Evolutionary conservation across 1,140 invertebrate species (phyloP).

Genomic region (Aphaenogaster ashmeadi): DNA sequence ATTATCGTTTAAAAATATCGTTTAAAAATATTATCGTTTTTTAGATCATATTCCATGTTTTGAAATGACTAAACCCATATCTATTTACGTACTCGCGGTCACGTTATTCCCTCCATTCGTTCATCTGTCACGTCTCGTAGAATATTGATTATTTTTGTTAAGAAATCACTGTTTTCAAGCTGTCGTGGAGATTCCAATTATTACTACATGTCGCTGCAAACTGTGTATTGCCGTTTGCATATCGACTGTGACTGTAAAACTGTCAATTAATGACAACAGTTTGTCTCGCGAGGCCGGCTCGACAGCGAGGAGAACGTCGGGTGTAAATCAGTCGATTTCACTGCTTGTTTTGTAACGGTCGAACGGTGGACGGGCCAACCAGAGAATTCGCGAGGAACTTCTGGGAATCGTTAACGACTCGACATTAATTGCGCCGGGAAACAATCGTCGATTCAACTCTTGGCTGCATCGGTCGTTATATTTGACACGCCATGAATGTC

Average conservation of each 20-base stretch:
- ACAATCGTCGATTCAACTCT: constrained; percentile 64
- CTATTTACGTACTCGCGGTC: not conserved
- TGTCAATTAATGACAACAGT: constrained; percentile 66
- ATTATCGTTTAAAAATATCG: too few relatives aligned
- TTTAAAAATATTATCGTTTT: not conserved
- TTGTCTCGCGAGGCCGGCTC: constrained; percentile 24
- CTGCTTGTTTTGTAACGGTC: constrained; percentile 18
- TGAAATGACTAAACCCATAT: not conserved
- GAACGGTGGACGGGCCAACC: constrained; percentile 26
- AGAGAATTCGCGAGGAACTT: constrained; percentile 72
- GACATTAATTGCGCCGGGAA: constrained; percentile 55
- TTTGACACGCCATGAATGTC: constrained; percentile 10
- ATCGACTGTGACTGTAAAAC: constrained; percentile 36
- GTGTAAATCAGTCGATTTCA: constrained; percentile 44
- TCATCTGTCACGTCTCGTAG: not conserved
- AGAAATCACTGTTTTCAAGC: not conserved
- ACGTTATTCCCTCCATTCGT: not conserved
- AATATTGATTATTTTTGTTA: constrained; percentile 20
- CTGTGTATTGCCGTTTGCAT: not conserved
- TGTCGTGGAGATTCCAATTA: constrained; percentile 11
- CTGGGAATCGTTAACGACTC: constrained; percentile 74
- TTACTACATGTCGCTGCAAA: constrained; percentile 1
- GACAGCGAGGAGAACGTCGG: constrained; percentile 33
- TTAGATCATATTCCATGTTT: not conserved
- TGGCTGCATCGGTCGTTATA: constrained; percentile 37